Evolutionary conservation across 2,888 invertebrate species (phyloP).

Genomic region (Tuberolachnus salignus): DNA sequence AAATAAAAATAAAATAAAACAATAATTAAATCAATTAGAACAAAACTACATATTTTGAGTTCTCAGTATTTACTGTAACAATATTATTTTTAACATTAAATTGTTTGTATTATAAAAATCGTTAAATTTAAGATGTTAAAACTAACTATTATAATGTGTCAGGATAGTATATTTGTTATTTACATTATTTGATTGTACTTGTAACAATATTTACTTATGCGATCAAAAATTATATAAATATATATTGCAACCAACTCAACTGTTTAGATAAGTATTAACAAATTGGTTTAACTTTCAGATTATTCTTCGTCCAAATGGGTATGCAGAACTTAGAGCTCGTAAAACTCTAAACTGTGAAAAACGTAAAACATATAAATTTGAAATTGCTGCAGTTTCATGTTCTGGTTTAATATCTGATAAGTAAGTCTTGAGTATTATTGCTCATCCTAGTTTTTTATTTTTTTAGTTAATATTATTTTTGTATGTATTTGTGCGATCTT

Average conservation of each 20-base stretch:
- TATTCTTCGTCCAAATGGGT: slow-evolving; percentile 64
- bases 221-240: no score
- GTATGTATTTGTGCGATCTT: not conserved
- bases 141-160: no score
- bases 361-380: slow-evolving; percentile 92
- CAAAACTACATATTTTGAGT: no score
- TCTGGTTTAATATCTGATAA: slow-evolving; percentile 83
- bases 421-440: slow-evolving; percentile 64
- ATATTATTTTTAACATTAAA: no score
- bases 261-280: not conserved
- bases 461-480: not conserved
- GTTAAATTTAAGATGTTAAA: no score
- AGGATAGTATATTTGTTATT: no score
- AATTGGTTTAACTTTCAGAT: slow-evolving; percentile 65
- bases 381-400: slow-evolving; percentile 92
- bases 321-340: slow-evolving; percentile 82
- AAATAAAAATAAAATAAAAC: no score
- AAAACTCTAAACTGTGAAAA: slow-evolving; percentile 91
- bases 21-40: no score
- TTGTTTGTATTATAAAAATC: no score
- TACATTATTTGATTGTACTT: no score
- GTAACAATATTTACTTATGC: no score
- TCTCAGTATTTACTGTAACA: no score
- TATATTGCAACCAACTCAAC: not conserved
- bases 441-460: slow-evolving; percentile 24